Base-by-base conservation (phyloP, 2,888 invertebrate species). In the Tiliacea aurago region DNA sequence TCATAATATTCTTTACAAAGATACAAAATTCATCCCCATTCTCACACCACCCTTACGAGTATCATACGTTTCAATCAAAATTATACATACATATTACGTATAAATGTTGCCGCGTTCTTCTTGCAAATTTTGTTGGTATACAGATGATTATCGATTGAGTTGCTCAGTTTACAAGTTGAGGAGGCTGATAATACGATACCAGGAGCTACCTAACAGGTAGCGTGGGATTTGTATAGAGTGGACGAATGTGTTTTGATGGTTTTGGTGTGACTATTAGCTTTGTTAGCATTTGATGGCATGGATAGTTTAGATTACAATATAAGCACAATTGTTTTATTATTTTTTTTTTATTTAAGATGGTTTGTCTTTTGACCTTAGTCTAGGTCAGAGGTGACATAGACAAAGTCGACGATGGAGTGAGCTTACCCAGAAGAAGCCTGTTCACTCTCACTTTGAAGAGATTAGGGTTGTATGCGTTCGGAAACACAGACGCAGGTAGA, bases 141-240 rank as follows among this genome's bases (percentile, higher is more conserved):
- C 87, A 92, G 93, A 94, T 95, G 94, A 94, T 94, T 95, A 95
- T 95, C 95, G 95, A 95, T 95, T 95, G 94, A 89, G 93, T 88
- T 92, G 91, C 94, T 95, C 95, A 94, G 94, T 95, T 95, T 94
- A 95, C 95, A 95, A 95, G 93, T 93, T 91, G 93, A 91, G 94
- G 91, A 93, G 93, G 84, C 90, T 93, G 94, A 95, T 95, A 95
- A 94, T 94, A 90, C 89, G 94, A 93, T 91, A 90, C 91, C 87
- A 87, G 86, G 88, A 71, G 84, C 67, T 86, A 84, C 76, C 88
- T 89, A 74, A 91, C 94, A 94, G 94, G 93, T 93, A 92, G 81
- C 83, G 43, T 55, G 55, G 56, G 76, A 67, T 70, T 67, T 75
- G 37, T 70, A 72, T 70, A 86, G 89, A 89, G 91, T n/a, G 73